Evolutionary conservation across 2,113 vertebrate genomes (phyloP).

Genomic region (Dasypus novemcinctus): DNA sequence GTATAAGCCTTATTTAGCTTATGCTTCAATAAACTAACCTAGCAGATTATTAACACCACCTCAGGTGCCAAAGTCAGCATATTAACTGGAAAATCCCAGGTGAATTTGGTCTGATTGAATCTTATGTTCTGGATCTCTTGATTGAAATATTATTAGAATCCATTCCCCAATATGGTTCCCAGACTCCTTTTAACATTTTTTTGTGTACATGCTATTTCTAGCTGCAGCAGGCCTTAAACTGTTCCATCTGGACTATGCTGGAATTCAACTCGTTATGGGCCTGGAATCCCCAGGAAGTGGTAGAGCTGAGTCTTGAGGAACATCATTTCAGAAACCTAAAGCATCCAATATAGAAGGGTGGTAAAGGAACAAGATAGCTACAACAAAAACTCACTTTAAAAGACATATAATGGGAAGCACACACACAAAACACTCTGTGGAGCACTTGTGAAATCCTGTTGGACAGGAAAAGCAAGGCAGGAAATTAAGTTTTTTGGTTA

Average conservation of each 20-base stretch:
- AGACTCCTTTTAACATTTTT: not conserved
- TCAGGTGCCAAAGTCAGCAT: not conserved
- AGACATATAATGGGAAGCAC: not conserved
- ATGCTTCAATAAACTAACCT: not conserved
- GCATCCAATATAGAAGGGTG: not conserved
- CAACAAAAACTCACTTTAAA: not conserved
- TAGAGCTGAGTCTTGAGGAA: not conserved
- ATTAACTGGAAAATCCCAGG: not conserved
- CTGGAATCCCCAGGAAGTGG: not conserved
- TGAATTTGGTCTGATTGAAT: not conserved
- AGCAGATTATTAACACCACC: not conserved
- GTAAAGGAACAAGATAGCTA: not conserved
- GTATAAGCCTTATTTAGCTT: not conserved
- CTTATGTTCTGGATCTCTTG: not conserved
- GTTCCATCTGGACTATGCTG: not conserved
- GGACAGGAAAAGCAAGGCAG: not conserved
- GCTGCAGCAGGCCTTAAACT: not conserved
- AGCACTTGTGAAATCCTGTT: not conserved
- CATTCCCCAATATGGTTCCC: not conserved
- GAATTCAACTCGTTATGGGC: not conserved
- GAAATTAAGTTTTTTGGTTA: not conserved
- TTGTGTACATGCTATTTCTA: not conserved
- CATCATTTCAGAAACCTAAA: not conserved
- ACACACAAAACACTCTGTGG: not conserved
- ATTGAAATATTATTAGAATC: not conserved